These are phyloP conservation scores for Saxidomus purpurata DNA, from an alignment of 1,140 invertebrate genomes.

Conservation along the genomic window DNA sequence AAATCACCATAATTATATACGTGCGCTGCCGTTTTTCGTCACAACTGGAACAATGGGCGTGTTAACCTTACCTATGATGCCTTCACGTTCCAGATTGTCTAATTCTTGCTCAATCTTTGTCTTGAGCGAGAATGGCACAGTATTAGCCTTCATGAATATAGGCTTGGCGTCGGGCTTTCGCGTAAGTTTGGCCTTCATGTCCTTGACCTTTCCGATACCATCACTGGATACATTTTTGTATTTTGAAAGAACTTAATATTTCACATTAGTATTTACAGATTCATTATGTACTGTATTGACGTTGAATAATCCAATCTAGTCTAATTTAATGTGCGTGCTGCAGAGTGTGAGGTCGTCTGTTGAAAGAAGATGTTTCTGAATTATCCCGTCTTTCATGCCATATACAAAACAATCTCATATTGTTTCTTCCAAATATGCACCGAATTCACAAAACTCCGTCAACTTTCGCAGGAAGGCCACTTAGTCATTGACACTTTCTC, in stretches of 20 bases:
- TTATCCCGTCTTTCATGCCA: background rate
- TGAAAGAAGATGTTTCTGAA: background rate
- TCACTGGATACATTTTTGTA: constrained; percentile 39
- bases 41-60: constrained; percentile 70
- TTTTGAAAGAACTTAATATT: background rate
- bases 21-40: constrained; percentile 68
- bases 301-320: too few relatives aligned
- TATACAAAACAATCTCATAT: background rate
- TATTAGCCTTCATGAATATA: constrained; percentile 76
- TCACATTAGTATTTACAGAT: too few relatives aligned
- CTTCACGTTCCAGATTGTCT: constrained; percentile 80
- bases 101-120: constrained; percentile 84
- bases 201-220: constrained; percentile 51
- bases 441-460: constrained; percentile 65
- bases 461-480: constrained; percentile 65
- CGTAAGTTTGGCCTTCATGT: constrained; percentile 57
- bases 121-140: constrained; percentile 84
- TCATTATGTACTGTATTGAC: too few relatives aligned
- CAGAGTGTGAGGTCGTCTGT: too few relatives aligned
- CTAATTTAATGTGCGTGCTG: too few relatives aligned
- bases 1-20: constrained; percentile 79
- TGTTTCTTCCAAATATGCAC: constrained; percentile 21
- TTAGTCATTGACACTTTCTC: constrained; percentile 54
- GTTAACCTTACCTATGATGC: constrained; percentile 84
- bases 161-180: constrained; percentile 45